Conservation (phyloP, 2,113 vertebrate genomes). For the Hemibagrus wyckioides region DNA sequence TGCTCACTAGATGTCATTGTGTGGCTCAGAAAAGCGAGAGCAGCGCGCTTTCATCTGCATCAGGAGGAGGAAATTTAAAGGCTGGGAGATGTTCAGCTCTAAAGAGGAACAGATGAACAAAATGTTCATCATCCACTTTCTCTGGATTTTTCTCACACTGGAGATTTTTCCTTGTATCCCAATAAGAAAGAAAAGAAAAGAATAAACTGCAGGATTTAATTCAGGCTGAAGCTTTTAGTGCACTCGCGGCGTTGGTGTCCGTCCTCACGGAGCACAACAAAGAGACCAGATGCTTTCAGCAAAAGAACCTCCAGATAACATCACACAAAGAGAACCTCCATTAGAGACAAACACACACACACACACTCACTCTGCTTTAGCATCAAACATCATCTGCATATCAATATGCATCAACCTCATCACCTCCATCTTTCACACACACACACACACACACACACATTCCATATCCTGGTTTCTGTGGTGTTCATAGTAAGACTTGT, state of each 20-base stretch:
- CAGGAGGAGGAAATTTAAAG: background rate
- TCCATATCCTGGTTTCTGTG: background rate
- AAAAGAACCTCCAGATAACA: background rate
- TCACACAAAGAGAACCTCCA: slow-evolving; percentile 19
- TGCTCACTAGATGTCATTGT: background rate
- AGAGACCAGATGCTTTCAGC: slow-evolving; percentile 8
- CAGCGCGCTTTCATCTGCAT: background rate
- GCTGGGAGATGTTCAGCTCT: background rate
- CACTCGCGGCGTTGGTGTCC: background rate
- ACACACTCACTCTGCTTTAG: background rate
- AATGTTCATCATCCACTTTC: background rate
- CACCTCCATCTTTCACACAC: slow-evolving; percentile 4
- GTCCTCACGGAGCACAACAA: background rate
- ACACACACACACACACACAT: background rate
- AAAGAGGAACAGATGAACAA: background rate
- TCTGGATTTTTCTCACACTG: background rate
- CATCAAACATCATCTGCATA: slow-evolving; percentile 13
- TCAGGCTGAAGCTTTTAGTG: slow-evolving; percentile 28
- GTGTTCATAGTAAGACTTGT: background rate
- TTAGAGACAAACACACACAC: background rate
- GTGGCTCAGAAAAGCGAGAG: background rate
- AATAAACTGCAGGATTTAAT: background rate
- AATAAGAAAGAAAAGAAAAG: background rate
- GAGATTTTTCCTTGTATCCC: background rate
- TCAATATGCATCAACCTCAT: slow-evolving; percentile 11